A percentile compares a stretch with the other conserved stretches of the same genome.
phyloP scores from a whole-genome alignment of 2,113 vertebrate genomes.

The Hippocampus zosterae region DNA sequence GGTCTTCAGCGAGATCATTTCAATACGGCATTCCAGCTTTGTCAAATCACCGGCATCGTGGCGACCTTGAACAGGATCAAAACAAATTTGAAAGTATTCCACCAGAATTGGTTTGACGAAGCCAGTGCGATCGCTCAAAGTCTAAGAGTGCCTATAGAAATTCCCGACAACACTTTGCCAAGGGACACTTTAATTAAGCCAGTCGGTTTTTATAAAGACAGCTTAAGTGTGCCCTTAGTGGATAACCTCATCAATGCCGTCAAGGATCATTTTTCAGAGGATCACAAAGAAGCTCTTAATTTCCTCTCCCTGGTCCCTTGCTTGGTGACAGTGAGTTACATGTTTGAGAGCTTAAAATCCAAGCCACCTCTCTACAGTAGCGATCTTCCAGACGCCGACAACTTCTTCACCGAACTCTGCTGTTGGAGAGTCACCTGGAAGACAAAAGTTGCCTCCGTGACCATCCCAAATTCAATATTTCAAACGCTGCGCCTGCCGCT shows the following conservation, averaged over 20 bases:
- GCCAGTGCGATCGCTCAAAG: conserved; percentile 82
- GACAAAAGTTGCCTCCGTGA: conserved; percentile 89
- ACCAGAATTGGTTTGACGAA: conserved; percentile 97
- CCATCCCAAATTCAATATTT: conserved; percentile 86
- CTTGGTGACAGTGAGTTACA: conserved; percentile 85
- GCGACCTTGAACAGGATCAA: conserved; percentile 90
- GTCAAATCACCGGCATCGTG: conserved; percentile 87
- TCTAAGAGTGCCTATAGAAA: conserved; percentile 82
- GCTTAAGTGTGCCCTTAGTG: conserved; percentile 82
- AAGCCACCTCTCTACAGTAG: conserved; percentile 88
- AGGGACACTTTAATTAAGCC: conserved; percentile 79
- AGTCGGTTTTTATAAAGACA: conserved; percentile 86
- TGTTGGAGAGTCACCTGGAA: conserved; percentile 99
- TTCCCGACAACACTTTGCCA: conserved; percentile 78
- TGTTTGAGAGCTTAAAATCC: conserved; percentile 83
- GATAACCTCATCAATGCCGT: conserved; percentile 91
- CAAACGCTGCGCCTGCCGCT: conserved; percentile 87
- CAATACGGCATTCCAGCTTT: conserved; percentile 87
- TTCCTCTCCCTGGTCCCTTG: conserved; percentile 89
- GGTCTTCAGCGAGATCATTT: conserved; percentile 91
- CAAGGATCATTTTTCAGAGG: conserved; percentile 94
- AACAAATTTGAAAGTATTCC: conserved; percentile 94
- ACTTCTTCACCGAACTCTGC: conserved; percentile 89
- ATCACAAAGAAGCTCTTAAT: conserved; percentile 91
- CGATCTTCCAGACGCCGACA: conserved; percentile 90